Conservation (phyloP, 1,140 invertebrate species). For the Drosophila miranda region DNA sequence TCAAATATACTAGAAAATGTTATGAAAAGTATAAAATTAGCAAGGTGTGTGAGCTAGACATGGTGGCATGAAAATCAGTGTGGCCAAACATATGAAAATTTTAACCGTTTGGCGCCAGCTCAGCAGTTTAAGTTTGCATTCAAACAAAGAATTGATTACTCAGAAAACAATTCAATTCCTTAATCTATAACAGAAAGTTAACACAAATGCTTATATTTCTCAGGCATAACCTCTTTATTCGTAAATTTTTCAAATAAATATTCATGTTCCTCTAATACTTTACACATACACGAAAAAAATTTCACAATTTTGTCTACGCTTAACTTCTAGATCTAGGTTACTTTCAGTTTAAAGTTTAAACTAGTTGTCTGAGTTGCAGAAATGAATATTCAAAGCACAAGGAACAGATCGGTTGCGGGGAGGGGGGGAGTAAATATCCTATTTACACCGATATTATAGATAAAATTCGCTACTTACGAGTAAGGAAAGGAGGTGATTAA, state of each 20-base stretch:
- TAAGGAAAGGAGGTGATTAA: slow-evolving; percentile 14
- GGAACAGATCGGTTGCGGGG: slow-evolving; percentile 44
- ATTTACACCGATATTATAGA: slow-evolving; percentile 32
- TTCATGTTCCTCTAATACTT: slow-evolving; percentile 64
- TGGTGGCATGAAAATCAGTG: no score
- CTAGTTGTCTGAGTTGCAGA: slow-evolving; percentile 37
- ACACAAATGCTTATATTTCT: slow-evolving; percentile 6
- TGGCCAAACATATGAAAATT: no score
- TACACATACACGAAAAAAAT: slow-evolving; percentile 25
- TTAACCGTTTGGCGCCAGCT: no score
- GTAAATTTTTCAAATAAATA: slow-evolving; percentile 50
- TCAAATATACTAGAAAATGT: no score
- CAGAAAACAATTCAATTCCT: no score
- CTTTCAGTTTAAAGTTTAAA: slow-evolving; percentile 17
- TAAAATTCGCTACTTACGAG: slow-evolving; percentile 53
- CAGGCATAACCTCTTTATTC: slow-evolving; percentile 35
- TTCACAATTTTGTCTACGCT: slow-evolving; percentile 25
- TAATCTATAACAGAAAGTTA: neutral
- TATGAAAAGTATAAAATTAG: no score
- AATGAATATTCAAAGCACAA: slow-evolving; percentile 51
- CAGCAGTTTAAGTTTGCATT: no score
- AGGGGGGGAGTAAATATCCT: slow-evolving; percentile 13
- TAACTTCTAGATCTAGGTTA: slow-evolving; percentile 18
- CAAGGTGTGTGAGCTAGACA: no score
- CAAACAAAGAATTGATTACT: neutral